These are phyloP conservation scores for Orius insidiosus DNA, from an alignment of 1,140 invertebrate genomes.

Conservation along the genomic window DNA sequence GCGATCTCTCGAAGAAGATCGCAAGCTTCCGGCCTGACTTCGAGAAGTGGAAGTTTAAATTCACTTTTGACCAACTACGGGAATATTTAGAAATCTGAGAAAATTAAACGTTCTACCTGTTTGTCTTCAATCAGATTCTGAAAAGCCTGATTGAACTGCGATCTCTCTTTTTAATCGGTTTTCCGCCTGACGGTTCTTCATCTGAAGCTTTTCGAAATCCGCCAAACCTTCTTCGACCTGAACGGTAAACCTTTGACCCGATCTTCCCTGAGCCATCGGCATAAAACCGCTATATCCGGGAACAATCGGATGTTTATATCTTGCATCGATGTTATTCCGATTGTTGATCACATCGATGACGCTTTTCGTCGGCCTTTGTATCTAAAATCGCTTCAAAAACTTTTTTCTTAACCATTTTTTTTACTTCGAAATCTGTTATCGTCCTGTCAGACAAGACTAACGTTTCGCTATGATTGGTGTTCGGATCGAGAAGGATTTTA, in stretches of 20 bases:
- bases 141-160: constrained; percentile 35
- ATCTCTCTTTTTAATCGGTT: constrained; percentile 33
- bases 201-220: constrained; percentile 41
- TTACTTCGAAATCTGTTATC: constrained; percentile 37
- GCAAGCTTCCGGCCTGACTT: constrained; percentile 41
- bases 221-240: constrained; percentile 46
- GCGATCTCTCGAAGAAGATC: constrained; percentile 36
- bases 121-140: constrained; percentile 26
- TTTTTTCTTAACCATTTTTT: constrained; percentile 5
- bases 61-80: constrained; percentile 38
- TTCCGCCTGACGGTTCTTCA: constrained; percentile 32
- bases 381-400: constrained; percentile 3
- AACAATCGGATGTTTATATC: constrained; percentile 47
- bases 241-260: constrained; percentile 45
- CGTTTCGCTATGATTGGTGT: constrained; percentile 44
- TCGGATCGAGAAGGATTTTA: constrained; percentile 50
- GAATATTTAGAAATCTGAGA: constrained; percentile 1
- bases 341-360: constrained; percentile 43
- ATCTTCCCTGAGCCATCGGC: constrained; percentile 36
- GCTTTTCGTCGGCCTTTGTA: constrained; percentile 29
- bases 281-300: constrained; percentile 50
- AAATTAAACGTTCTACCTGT: constrained; percentile 1
- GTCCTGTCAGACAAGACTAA: constrained; percentile 44
- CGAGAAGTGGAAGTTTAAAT: constrained; percentile 43
- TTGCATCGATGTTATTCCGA: constrained; percentile 37